Evolutionary conservation across 2,888 invertebrate species (phyloP).

Genomic region (Pterobdella sp.): DNA sequence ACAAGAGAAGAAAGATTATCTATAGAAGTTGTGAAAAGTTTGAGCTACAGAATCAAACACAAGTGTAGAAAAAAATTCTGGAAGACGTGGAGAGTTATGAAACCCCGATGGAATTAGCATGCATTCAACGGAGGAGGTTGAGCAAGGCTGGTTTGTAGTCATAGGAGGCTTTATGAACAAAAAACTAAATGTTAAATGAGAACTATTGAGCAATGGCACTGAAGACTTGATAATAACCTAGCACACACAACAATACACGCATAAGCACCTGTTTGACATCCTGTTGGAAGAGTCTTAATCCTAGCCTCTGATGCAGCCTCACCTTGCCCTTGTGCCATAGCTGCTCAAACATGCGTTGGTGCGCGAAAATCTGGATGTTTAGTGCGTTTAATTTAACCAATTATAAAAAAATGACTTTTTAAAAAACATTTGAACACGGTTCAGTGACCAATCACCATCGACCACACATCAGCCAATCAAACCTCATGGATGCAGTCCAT

Average conservation of each 20-base stretch:
- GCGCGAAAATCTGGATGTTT: conserved; percentile 77
- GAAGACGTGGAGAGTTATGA: too few relatives aligned
- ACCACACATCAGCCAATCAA: background rate
- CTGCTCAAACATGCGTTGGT: conserved; percentile 84
- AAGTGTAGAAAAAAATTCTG: too few relatives aligned
- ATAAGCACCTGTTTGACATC: conserved; percentile 78
- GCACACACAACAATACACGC: conserved; percentile 2
- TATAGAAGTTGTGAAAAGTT: too few relatives aligned
- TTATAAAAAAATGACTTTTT: background rate
- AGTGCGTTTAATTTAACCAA: background rate
- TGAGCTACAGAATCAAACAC: too few relatives aligned
- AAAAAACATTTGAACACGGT: background rate
- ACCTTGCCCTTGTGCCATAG: conserved; percentile 90
- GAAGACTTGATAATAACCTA: background rate
- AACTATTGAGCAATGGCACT: conserved; percentile 2
- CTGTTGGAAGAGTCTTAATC: conserved; percentile 84
- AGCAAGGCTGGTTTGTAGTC: background rate
- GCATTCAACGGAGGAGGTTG: too few relatives aligned
- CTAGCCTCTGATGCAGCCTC: conserved; percentile 84
- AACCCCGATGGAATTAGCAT: too few relatives aligned
- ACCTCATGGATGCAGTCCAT: conserved; percentile 85
- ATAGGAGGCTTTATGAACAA: background rate
- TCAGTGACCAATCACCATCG: background rate
- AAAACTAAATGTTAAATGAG: too few relatives aligned
- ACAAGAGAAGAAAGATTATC: too few relatives aligned